phyloP scores from a whole-genome alignment of 2,113 vertebrate species.

The Mustela nigripes region DNA sequence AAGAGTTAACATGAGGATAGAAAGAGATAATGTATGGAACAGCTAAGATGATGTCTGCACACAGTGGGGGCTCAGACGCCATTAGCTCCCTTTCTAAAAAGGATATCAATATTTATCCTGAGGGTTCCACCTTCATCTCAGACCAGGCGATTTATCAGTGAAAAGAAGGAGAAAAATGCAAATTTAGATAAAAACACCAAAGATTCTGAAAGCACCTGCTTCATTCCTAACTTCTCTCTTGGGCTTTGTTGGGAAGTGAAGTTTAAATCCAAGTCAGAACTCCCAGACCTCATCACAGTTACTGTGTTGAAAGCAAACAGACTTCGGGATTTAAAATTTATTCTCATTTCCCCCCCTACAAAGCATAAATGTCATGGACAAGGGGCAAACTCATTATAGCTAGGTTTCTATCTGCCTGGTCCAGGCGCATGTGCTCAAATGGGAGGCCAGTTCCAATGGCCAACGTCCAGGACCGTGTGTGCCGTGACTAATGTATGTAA shows the following conservation, averaged over 20 bases:
- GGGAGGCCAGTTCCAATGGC: slow-evolving; percentile 58
- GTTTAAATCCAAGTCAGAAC: slow-evolving; percentile 69
- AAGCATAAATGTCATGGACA: slow-evolving; percentile 60
- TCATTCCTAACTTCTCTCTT: slow-evolving; percentile 52
- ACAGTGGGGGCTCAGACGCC: neutral
- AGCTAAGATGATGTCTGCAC: neutral
- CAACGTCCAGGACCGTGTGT: slow-evolving; percentile 44
- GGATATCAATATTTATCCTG: slow-evolving; percentile 61
- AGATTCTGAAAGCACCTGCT: neutral
- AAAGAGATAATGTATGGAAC: neutral
- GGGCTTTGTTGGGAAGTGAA: slow-evolving; percentile 53
- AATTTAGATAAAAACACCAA: slow-evolving; percentile 65
- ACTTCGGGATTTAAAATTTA: slow-evolving; percentile 58
- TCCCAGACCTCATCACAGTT: slow-evolving; percentile 60
- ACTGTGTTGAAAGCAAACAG: slow-evolving; percentile 75
- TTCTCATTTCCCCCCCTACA: neutral
- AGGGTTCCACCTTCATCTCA: slow-evolving; percentile 71
- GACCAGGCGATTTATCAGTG: slow-evolving; percentile 75
- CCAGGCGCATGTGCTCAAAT: slow-evolving; percentile 74
- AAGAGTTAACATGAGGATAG: neutral
- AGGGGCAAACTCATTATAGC: slow-evolving; percentile 78
- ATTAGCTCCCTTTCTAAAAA: neutral
- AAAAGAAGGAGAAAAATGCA: slow-evolving; percentile 58
- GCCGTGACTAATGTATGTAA: slow-evolving; percentile 74
- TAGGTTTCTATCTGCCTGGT: slow-evolving; percentile 77